Evolutionary conservation across 64 coral and sea anemone species (phyloP).

Genomic region (Porites lutea): DNA sequence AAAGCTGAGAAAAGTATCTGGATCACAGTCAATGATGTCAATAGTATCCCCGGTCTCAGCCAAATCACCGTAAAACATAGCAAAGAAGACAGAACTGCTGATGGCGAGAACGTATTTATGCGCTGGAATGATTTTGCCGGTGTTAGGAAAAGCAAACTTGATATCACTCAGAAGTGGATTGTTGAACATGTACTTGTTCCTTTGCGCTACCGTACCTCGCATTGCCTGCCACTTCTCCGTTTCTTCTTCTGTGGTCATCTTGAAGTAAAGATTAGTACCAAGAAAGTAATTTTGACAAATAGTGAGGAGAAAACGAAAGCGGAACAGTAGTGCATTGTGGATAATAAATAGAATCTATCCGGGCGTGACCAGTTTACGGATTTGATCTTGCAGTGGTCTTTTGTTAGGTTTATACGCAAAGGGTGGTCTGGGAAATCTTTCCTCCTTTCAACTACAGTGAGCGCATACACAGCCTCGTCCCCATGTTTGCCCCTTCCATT

Average conservation of each 20-base stretch:
- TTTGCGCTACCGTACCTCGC: conserved; percentile 3
- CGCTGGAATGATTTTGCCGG: conserved; percentile 14
- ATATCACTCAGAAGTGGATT: conserved; percentile 51
- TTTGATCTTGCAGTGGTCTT: too few species aligned
- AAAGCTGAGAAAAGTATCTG: conserved; percentile 32
- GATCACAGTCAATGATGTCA: conserved; percentile 5
- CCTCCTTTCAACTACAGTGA: too few species aligned
- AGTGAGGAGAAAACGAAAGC: too few species aligned
- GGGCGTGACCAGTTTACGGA: too few species aligned
- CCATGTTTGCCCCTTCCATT: too few species aligned
- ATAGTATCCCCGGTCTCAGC: conserved; percentile 2
- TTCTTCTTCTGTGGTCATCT: background rate
- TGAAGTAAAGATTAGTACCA: too few species aligned
- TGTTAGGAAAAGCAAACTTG: conserved; percentile 34
- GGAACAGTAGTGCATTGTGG: too few species aligned
- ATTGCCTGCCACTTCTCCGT: conserved; percentile 23
- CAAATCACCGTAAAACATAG: conserved; percentile 53
- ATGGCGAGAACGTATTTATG: conserved; percentile 51
- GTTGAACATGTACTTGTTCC: conserved; percentile 29
- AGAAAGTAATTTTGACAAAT: too few species aligned
- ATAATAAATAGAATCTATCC: too few species aligned
- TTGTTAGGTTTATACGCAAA: too few species aligned
- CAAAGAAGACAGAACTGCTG: conserved; percentile 56
- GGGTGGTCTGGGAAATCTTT: too few species aligned
- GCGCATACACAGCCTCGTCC: too few species aligned